phyloP scores from a whole-genome alignment of 1,140 invertebrate species.

The Trichoplusia ni region DNA sequence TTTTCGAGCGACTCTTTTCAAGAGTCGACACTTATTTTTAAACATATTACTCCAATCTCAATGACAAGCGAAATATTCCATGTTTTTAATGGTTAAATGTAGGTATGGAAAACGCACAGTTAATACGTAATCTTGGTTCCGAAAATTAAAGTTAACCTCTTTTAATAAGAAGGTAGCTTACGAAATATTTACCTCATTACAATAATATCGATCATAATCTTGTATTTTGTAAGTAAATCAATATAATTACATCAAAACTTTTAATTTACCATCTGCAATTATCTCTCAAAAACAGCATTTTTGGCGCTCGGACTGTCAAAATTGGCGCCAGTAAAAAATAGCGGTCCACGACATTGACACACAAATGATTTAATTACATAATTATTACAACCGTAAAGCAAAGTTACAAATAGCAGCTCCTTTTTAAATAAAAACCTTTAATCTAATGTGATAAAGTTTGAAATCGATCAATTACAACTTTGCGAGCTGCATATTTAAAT shows the following conservation, averaged over 20 bases:
- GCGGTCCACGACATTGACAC: constrained; percentile 30
- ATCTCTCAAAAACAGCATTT: constrained; percentile 13
- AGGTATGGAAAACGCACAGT: no score
- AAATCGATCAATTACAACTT: neutral
- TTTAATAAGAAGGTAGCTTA: constrained; percentile 6
- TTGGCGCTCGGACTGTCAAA: constrained; percentile 29
- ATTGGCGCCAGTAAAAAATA: constrained; percentile 27
- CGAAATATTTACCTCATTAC: constrained; percentile 14
- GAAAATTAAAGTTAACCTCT: constrained; percentile 1
- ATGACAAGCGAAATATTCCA: no score
- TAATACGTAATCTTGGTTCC: neutral
- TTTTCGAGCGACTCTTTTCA: no score
- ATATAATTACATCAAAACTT: constrained; percentile 29
- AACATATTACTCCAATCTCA: no score
- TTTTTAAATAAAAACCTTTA: neutral
- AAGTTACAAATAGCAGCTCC: neutral
- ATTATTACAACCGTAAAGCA: constrained; percentile 7
- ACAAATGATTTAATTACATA: constrained; percentile 29
- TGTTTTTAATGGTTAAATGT: no score
- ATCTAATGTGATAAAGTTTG: neutral
- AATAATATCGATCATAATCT: constrained; percentile 3
- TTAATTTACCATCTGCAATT: constrained; percentile 28
- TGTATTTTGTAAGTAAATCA: constrained; percentile 15
- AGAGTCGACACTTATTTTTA: no score
- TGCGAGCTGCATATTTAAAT: neutral